phyloP scores from a whole-genome alignment of 2,113 vertebrate genomes.

The Salvelinus namaycush region DNA sequence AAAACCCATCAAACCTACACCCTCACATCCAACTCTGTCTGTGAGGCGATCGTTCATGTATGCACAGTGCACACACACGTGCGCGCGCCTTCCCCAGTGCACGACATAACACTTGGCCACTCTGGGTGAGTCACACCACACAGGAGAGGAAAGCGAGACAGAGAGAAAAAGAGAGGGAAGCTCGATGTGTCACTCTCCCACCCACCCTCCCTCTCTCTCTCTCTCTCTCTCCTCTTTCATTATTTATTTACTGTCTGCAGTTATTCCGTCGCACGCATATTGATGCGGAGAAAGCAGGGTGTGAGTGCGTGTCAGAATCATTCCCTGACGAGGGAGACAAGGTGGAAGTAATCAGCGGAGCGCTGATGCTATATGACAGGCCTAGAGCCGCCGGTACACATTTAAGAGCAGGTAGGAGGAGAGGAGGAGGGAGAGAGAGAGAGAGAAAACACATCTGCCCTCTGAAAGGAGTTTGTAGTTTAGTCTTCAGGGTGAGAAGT shows the following conservation, averaged over 20 bases:
- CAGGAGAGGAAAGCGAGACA: constrained; percentile 52
- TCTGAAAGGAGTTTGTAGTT: constrained; percentile 52
- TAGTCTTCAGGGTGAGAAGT: constrained; percentile 63
- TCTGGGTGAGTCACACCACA: constrained; percentile 41
- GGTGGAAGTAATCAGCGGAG: constrained; percentile 81
- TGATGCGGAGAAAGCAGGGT: constrained; percentile 76
- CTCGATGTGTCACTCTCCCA: constrained; percentile 47
- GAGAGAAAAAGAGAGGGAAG: constrained; percentile 34
- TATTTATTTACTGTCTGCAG: constrained; percentile 79
- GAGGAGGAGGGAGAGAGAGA: constrained; percentile 37
- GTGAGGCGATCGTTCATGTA: neutral
- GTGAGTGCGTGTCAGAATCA: constrained; percentile 79
- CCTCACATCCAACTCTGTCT: neutral
- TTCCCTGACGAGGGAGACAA: constrained; percentile 81
- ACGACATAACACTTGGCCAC: constrained; percentile 40
- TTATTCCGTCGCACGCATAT: constrained; percentile 77
- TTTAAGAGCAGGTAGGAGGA: constrained; percentile 66
- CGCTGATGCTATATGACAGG: constrained; percentile 80
- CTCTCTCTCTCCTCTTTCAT: constrained; percentile 69
- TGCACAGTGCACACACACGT: constrained; percentile 11
- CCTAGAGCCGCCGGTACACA: constrained; percentile 70
- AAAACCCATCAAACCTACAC: constrained; percentile 15
- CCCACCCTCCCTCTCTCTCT: constrained; percentile 49
- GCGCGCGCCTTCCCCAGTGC: constrained; percentile 22
- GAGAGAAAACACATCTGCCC: neutral